A percentile compares a stretch with the other conserved stretches of the same genome.
These are phyloP conservation scores for Agonum fuliginosum DNA, from an alignment of 2,888 invertebrate genomes.

Conservation along the genomic window DNA sequence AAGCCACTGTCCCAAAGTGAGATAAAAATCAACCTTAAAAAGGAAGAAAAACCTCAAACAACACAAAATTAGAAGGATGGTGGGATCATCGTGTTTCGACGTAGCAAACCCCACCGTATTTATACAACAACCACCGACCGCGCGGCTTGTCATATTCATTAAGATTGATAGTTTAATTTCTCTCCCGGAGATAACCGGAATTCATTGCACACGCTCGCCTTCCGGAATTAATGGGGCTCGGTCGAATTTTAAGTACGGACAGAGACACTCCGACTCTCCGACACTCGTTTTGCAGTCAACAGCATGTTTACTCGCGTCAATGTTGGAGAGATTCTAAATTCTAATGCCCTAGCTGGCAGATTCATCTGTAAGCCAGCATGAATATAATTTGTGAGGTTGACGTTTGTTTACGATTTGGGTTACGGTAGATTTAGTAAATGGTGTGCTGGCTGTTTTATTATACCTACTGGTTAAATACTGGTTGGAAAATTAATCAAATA, in stretches of 20 bases:
- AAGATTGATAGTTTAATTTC: slow-evolving; percentile 55
- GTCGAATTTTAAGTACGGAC: slow-evolving; percentile 36
- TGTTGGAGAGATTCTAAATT: not conserved
- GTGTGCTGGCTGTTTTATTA: too few relatives aligned
- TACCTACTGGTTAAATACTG: too few relatives aligned
- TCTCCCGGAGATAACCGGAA: slow-evolving; percentile 18
- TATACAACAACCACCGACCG: not conserved
- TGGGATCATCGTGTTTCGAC: not conserved
- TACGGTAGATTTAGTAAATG: too few relatives aligned
- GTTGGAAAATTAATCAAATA: too few relatives aligned
- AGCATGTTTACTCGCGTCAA: slow-evolving; percentile 3
- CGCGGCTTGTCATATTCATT: slow-evolving; percentile 47
- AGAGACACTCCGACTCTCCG: not conserved
- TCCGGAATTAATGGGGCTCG: slow-evolving; percentile 43
- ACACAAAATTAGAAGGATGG: not conserved
- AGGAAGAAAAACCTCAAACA: not conserved
- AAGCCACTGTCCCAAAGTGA: too few relatives aligned
- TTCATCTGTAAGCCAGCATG: not conserved
- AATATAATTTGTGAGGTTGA: not conserved
- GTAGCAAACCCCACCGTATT: not conserved
- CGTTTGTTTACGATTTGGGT: slow-evolving; percentile 6
- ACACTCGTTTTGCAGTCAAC: slow-evolving; percentile 1
- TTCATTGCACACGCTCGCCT: slow-evolving; percentile 46
- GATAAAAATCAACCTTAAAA: not conserved
- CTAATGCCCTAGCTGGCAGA: not conserved